These are phyloP conservation scores for Dipodomys ordii DNA, from an alignment of 2,113 vertebrate genomes.

Conservation along the genomic window DNA sequence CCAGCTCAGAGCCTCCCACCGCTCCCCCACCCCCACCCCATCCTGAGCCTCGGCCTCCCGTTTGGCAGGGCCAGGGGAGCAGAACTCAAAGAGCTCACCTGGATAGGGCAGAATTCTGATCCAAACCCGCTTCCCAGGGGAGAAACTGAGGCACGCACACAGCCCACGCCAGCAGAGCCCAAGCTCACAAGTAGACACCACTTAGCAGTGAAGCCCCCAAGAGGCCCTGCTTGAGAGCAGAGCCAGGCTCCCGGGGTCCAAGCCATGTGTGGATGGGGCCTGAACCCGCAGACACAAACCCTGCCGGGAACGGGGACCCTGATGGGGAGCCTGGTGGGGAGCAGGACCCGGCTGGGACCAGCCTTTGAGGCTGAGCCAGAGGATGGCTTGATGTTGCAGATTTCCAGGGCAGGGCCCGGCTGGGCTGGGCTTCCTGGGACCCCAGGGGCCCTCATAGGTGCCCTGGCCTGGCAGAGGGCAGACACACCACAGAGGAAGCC, in stretches of 20 bases:
- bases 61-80: background rate
- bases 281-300: too few species aligned
- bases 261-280: background rate
- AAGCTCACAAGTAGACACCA: too few species aligned
- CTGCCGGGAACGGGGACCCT: too few species aligned
- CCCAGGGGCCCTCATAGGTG: background rate
- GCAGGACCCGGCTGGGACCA: background rate
- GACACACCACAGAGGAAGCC: rapidly evolving
- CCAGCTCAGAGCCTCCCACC: background rate
- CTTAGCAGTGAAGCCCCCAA: too few species aligned
- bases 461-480: background rate
- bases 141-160: background rate
- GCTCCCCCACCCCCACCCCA: too few species aligned
- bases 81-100: background rate
- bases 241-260: background rate
- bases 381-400: too few species aligned
- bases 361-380: background rate
- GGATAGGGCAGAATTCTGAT: background rate
- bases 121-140: background rate
- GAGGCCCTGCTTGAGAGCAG: background rate
- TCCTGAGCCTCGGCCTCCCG: background rate
- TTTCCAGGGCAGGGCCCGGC: background rate
- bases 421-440: too few species aligned
- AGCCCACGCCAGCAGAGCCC: rapidly evolving
- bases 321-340: background rate